phyloP scores from a whole-genome alignment of 2,888 invertebrate species.

The Clanis bilineata region DNA sequence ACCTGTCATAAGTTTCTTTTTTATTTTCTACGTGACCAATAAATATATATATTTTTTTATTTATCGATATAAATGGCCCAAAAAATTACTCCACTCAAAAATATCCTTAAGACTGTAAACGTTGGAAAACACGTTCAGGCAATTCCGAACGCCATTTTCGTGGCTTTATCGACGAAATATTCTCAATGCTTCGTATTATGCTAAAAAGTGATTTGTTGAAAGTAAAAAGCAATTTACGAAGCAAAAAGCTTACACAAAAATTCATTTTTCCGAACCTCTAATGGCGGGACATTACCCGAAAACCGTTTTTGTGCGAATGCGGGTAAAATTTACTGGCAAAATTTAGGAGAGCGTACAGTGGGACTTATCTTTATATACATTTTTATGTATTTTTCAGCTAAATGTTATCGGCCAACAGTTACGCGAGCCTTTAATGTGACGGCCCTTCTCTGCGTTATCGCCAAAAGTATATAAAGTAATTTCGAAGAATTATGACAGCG shows the following conservation, averaged over 20 bases:
- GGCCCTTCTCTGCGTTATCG: slow-evolving; percentile 54
- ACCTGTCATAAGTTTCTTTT: too few relatives aligned
- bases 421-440: slow-evolving; percentile 55
- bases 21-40: too few relatives aligned
- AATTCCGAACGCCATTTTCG: slow-evolving; percentile 34
- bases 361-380: slow-evolving; percentile 72
- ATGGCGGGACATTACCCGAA: slow-evolving; percentile 69
- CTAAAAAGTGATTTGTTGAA: slow-evolving; percentile 40
- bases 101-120: slow-evolving; percentile 20
- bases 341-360: slow-evolving; percentile 55
- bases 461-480: slow-evolving; percentile 59
- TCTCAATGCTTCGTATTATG: slow-evolving; percentile 38
- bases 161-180: slow-evolving; percentile 34
- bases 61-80: not conserved
- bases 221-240: slow-evolving; percentile 44
- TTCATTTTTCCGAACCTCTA: slow-evolving; percentile 63
- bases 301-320: slow-evolving; percentile 64
- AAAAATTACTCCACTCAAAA: not conserved
- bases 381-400: slow-evolving; percentile 67
- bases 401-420: slow-evolving; percentile 64
- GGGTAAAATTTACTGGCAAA: slow-evolving; percentile 64
- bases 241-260: slow-evolving; percentile 54
- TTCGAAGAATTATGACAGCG: slow-evolving; percentile 58
- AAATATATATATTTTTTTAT: too few relatives aligned
- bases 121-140: slow-evolving; percentile 32